Evolutionary conservation across 1,140 invertebrate genomes (phyloP), one percentile per base, ranked within the genome.

Genomic region (Cardiocondyla obscurior): DNA sequence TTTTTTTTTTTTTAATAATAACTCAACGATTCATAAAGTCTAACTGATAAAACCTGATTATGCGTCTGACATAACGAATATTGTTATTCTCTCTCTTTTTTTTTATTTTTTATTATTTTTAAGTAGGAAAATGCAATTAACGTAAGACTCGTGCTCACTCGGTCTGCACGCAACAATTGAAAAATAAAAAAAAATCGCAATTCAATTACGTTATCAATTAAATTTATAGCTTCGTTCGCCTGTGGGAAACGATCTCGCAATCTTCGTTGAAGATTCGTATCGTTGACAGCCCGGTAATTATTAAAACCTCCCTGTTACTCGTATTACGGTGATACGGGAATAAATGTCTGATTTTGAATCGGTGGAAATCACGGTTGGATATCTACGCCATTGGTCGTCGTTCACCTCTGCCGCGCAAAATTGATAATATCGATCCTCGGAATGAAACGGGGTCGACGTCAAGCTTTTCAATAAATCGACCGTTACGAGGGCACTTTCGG

Each of bases 381-480:
- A 33, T n/a, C 19, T 73, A 36, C 25, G 53, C 36, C 36, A 19
- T 14, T 62, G 72, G 25, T n/a, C 72, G 55, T 46, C 14, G 39
- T 46, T 74, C 42, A 49, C 42, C 28, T 73, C 36, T 30, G 55
- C 30, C 12, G 51, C 36, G 73, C 39, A 44, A 76, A 64, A 76
- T 76, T 76, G 73, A 76, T 64, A 76, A 76, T 76, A 76, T 76
- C 73, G 73, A 76, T 64, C 57, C 57, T 33, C 42, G 42, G 8
- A 76, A 49, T 42, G 72, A 62, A 76, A 76, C 42, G 42, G 28
- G 73, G 73, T 76, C 73, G 57, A 64, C 57, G 42, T 76, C 42
- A 25, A 64, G 42, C 57, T 76, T 76, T 76, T 76, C 73, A 76
- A 76, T 76, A 64, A 76, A 76, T 76, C 73, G 73, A 76, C 73